phyloP scores from a whole-genome alignment of 2,797 vertebrate species.

The Stomatorhinus walkeri region DNA sequence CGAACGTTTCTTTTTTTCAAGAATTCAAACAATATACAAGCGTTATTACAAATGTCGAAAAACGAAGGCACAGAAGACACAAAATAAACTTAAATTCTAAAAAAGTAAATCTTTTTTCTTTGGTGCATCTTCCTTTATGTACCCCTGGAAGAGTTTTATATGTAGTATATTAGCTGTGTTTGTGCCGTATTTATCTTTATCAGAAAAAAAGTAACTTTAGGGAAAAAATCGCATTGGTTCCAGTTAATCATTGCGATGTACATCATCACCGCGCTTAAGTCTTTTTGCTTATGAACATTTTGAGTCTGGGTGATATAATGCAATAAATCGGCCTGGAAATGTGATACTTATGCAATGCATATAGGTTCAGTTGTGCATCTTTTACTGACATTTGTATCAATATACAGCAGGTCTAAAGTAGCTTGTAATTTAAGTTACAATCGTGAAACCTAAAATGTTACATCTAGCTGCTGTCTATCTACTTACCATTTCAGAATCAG shows the following conservation, averaged over 20 bases:
- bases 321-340: not conserved
- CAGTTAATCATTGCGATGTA: too few relatives aligned
- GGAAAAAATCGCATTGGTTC: too few relatives aligned
- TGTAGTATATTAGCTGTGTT: not conserved
- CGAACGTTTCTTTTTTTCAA: not conserved
- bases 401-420: not conserved
- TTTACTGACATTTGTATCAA: not conserved
- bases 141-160: not conserved
- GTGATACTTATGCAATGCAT: not conserved
- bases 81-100: not conserved
- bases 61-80: not conserved
- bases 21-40: not conserved
- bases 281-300: too few relatives aligned
- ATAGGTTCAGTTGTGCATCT: not conserved
- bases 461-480: not conserved
- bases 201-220: too few relatives aligned
- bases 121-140: not conserved
- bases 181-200: too few relatives aligned
- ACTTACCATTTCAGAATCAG: not conserved
- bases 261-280: too few relatives aligned
- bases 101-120: not conserved
- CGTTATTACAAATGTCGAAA: not conserved
- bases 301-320: too few relatives aligned
- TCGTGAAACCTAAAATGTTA: not conserved
- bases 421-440: not conserved